Conservation (phyloP, 2,888 invertebrate species). For the Agrilus mali region DNA sequence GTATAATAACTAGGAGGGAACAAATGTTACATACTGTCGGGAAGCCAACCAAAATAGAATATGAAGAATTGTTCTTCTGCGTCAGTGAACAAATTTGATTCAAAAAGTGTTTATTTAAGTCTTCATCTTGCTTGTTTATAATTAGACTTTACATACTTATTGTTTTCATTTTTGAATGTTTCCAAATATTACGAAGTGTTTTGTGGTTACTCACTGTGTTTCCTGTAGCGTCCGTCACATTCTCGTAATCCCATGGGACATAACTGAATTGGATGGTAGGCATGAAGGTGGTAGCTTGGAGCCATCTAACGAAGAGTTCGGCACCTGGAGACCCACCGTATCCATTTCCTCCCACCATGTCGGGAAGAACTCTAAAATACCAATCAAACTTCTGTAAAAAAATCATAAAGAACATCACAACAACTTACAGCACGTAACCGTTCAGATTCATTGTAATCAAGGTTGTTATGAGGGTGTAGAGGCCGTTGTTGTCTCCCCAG, state of each 20-base stretch:
- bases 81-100: too few relatives aligned
- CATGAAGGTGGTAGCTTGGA: conserved; percentile 64
- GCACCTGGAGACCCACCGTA: conserved; percentile 40
- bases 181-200: too few relatives aligned
- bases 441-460: conserved; percentile 45
- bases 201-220: background rate
- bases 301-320: conserved; percentile 65
- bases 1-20: too few relatives aligned
- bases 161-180: too few relatives aligned
- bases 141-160: background rate
- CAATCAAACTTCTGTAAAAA: background rate
- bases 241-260: conserved; percentile 63
- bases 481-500: conserved; percentile 58
- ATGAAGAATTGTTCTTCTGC: too few relatives aligned
- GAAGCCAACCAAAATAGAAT: too few relatives aligned
- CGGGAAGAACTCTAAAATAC: conserved; percentile 51
- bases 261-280: conserved; percentile 70
- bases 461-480: conserved; percentile 59
- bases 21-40: too few relatives aligned
- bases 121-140: background rate
- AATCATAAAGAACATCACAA: conserved; percentile 14
- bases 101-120: too few relatives aligned
- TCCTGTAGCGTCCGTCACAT: conserved; percentile 35
- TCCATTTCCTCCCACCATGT: conserved; percentile 65
- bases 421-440: conserved; percentile 31